A percentile compares a stretch with the other conserved stretches of the same genome.
Evolutionary conservation across 2,113 vertebrate genomes (phyloP).

Genomic region (Plectropomus leopardus): DNA sequence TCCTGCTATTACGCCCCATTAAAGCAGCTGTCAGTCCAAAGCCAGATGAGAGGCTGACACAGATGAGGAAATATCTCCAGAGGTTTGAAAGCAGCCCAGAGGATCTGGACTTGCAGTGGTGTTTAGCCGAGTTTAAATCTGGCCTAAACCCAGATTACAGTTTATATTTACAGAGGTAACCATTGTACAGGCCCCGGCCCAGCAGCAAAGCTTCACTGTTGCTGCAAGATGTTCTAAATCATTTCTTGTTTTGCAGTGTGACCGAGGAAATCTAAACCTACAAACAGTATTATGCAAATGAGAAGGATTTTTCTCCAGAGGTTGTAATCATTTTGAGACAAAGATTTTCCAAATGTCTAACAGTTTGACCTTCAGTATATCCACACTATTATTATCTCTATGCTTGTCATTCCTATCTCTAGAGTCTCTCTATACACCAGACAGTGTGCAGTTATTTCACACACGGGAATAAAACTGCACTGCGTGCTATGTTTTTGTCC

Average conservation of each 20-base stretch:
- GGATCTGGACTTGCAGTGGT: conserved; percentile 60
- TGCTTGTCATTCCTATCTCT: neutral
- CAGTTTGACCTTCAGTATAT: neutral
- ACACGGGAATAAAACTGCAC: neutral
- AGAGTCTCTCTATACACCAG: neutral
- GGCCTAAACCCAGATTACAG: conserved; percentile 71
- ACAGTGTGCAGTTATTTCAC: neutral
- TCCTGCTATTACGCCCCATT: conserved; percentile 88
- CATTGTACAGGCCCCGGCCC: conserved; percentile 30
- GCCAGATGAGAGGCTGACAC: conserved; percentile 84
- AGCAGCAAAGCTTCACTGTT: conserved; percentile 39
- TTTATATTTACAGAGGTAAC: conserved; percentile 72
- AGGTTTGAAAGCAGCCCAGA: conserved; percentile 68
- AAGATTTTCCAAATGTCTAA: neutral
- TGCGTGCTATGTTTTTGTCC: neutral
- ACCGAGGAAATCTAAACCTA: conserved; percentile 19
- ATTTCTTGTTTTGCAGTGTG: conserved; percentile 13
- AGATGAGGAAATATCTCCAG: conserved; percentile 81
- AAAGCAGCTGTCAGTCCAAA: conserved; percentile 85
- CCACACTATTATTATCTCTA: neutral
- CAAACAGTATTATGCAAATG: conserved; percentile 44
- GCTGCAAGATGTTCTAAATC: conserved; percentile 18
- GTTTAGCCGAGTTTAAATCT: conserved; percentile 71
- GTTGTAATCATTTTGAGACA: neutral
- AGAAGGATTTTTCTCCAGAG: neutral